phyloP scores from a whole-genome alignment of 2,113 vertebrate genomes.

The Apaloderma vittatum region DNA sequence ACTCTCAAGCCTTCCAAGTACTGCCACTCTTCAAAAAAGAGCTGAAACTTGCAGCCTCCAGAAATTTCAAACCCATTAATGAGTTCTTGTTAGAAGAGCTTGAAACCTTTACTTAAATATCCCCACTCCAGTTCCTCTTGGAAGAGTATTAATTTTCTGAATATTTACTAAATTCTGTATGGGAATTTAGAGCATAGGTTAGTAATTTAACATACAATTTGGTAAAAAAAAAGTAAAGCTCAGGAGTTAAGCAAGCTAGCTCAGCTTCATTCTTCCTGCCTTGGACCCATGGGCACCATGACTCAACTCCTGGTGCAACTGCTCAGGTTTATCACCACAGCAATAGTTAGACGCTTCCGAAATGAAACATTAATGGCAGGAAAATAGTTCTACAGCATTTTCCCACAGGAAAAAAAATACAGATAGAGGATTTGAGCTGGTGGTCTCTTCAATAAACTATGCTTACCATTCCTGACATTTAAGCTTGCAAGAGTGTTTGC shows the following conservation, averaged over 20 bases:
- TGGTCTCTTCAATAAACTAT: conserved; percentile 18
- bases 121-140: not conserved
- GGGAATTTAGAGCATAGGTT: not conserved
- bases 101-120: not conserved
- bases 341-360: conserved; percentile 3
- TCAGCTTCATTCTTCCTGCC: conserved; percentile 25
- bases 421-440: conserved; percentile 1
- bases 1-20: not conserved
- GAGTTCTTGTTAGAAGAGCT: not conserved
- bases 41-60: not conserved
- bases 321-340: conserved; percentile 2
- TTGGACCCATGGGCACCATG: not conserved
- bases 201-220: not conserved
- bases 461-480: not conserved
- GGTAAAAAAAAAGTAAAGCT: not conserved
- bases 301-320: not conserved
- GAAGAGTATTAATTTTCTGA: not conserved
- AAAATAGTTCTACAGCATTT: conserved; percentile 39
- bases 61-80: not conserved
- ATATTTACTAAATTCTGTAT: not conserved
- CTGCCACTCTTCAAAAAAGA: not conserved
- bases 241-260: not conserved
- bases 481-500: not conserved
- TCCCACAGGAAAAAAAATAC: not conserved
- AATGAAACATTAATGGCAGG: not conserved